Conservation (phyloP, 2,113 vertebrate genomes). For the Gnathonemus longibarbis region DNA sequence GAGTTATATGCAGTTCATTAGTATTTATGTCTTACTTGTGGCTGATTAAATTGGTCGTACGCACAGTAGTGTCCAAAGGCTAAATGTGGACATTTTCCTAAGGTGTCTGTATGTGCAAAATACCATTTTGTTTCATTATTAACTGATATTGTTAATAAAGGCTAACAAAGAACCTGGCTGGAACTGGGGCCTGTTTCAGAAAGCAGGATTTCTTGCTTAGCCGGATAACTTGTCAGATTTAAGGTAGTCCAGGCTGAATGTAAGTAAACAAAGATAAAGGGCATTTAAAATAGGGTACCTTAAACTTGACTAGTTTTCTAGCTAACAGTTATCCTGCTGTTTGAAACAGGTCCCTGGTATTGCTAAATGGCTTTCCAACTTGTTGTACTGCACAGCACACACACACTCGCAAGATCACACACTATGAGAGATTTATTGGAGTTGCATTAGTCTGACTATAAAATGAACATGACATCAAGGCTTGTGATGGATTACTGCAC, state of each 20-base stretch:
- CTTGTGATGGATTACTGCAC: neutral
- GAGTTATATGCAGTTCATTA: neutral
- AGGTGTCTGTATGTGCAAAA: neutral
- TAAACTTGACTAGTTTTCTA: too few relatives aligned
- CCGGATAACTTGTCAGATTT: neutral
- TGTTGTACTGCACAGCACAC: neutral
- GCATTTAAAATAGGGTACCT: too few relatives aligned
- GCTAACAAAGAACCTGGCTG: neutral
- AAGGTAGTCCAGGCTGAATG: too few relatives aligned
- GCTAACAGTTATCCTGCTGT: too few relatives aligned
- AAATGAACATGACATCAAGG: neutral
- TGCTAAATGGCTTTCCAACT: neutral
- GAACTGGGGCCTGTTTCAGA: neutral
- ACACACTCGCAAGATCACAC: neutral
- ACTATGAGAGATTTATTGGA: neutral
- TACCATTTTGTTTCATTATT: neutral
- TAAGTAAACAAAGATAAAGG: too few relatives aligned
- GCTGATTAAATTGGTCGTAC: neutral
- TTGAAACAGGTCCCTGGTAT: neutral
- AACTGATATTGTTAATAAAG: neutral
- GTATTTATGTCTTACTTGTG: neutral
- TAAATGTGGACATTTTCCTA: neutral
- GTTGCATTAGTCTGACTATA: neutral
- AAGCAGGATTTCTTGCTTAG: neutral
- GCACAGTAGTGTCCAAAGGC: neutral